Evolutionary conservation across 1,140 invertebrate genomes (phyloP).

Genomic region (Lysiphlebus fabarum): DNA sequence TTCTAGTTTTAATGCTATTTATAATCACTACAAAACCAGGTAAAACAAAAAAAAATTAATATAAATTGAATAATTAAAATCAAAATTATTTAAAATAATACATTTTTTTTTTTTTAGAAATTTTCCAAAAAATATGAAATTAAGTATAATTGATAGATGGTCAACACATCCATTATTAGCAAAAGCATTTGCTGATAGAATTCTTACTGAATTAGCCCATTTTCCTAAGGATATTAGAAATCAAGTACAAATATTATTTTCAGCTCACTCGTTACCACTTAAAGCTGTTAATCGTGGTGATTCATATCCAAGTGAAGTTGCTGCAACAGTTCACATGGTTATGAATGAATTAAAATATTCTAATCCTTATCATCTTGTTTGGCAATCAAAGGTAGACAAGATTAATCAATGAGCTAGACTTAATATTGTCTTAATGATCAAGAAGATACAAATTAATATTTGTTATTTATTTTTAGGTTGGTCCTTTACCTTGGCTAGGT

Average conservation of each 20-base stretch:
- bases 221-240: conserved; percentile 73
- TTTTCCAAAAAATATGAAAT: conserved; percentile 67
- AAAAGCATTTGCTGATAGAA: conserved; percentile 81
- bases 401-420: conserved; percentile 5
- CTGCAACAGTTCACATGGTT: conserved; percentile 83
- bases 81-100: background rate
- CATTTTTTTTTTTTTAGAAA: conserved; percentile 32
- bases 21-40: conserved; percentile 73
- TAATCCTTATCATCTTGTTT: conserved; percentile 88
- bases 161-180: conserved; percentile 78
- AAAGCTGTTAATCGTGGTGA: conserved; percentile 92
- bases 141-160: conserved; percentile 95
- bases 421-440: background rate
- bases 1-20: conserved; percentile 92
- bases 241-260: conserved; percentile 89
- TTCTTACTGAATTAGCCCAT: conserved; percentile 74
- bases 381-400: conserved; percentile 85
- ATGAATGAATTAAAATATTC: conserved; percentile 78
- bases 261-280: conserved; percentile 91
- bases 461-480: conserved; percentile 56
- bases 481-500: conserved; percentile 88
- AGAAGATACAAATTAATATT: too few species aligned
- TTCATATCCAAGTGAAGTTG: conserved; percentile 91
- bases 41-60: conserved; percentile 43
- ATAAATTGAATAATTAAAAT: background rate